phyloP scores from a whole-genome alignment of 2,888 invertebrate species.

The Ochlodes sylvanus region DNA sequence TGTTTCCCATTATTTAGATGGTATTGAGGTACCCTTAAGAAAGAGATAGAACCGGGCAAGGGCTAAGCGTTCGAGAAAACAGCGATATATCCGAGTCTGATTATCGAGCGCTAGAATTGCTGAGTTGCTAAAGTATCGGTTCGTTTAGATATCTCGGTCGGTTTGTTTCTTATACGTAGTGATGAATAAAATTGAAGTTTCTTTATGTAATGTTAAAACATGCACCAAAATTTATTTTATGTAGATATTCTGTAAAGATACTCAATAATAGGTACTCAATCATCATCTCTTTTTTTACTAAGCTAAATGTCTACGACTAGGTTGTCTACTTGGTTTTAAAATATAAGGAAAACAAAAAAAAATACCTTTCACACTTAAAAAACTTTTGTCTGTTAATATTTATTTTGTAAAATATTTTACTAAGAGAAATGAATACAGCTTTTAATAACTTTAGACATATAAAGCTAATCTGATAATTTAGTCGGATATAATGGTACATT shows the following conservation, averaged over 20 bases:
- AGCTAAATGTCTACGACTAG: too few relatives aligned
- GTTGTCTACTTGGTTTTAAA: too few relatives aligned
- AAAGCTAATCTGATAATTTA: neutral
- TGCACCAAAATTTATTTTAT: too few relatives aligned
- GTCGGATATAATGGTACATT: neutral
- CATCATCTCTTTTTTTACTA: too few relatives aligned
- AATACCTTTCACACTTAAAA: too few relatives aligned
- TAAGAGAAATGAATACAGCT: too few relatives aligned
- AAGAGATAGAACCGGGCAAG: conserved; percentile 42
- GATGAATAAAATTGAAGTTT: conserved; percentile 9
- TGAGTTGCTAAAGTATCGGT: conserved; percentile 25
- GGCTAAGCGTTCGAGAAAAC: conserved; percentile 68
- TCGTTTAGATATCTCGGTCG: conserved; percentile 12
- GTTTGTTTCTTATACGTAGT: conserved; percentile 2
- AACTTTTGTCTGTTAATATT: too few relatives aligned
- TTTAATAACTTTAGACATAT: too few relatives aligned
- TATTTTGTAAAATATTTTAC: too few relatives aligned
- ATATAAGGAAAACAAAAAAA: too few relatives aligned
- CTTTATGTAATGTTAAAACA: neutral
- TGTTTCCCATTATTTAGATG: conserved; percentile 75
- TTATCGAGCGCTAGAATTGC: conserved; percentile 55
- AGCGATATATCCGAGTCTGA: conserved; percentile 63
- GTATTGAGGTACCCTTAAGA: conserved; percentile 52
- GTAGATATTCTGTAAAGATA: too few relatives aligned
- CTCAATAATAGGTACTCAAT: too few relatives aligned